Evolutionary conservation across 1,140 invertebrate species (phyloP), one percentile per base, ranked within the genome.

Genomic region (Mycetomoellerius zeteki): DNA sequence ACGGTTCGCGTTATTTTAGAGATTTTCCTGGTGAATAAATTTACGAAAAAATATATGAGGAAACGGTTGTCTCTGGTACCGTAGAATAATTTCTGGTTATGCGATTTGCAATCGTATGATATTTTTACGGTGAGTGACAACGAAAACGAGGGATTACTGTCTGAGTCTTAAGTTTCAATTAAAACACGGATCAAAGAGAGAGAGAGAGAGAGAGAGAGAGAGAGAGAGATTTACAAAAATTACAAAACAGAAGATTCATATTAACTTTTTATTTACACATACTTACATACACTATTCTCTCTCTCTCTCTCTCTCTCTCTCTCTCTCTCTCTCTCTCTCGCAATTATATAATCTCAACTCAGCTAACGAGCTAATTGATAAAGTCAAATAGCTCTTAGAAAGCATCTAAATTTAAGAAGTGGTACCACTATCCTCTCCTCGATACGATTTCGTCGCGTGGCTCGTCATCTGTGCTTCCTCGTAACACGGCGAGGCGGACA

Each of bases 401-500:
- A 89, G 75, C 67, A 80, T 91, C 89, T 91, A 90, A 88, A 91
- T 90, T 91, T 91, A 91, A 90, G 84, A 91, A 91, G 86, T 78
- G 77, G 47, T 60, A 77, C 64, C 86, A 67, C 47, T 65, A 65
- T 84, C 54, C 78, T 62, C 73, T 69, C 47, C 37, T 71, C 86
- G 81, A 90, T 88, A 88, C 88, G 69, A 88, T 87, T 90, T 78
- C 69, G 60, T 82, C 86, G 86, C 47, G 85, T 78, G 80, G 80
- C 80, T 16, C 52, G 21, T 86, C 56, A 69, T 71, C 56, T 75
- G 60, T n/a, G 88, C 62, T 89, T 85, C 77, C 78, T 86, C 58
- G 72, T 88, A 80, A 88, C 75, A 62, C 37, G 47, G 14, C 47
- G 60, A 89, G 64, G 58, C 50, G 52, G 50, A 54, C 73, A 21